phyloP scores from a whole-genome alignment of 2,113 vertebrate genomes.

The Etheostoma cragini region DNA sequence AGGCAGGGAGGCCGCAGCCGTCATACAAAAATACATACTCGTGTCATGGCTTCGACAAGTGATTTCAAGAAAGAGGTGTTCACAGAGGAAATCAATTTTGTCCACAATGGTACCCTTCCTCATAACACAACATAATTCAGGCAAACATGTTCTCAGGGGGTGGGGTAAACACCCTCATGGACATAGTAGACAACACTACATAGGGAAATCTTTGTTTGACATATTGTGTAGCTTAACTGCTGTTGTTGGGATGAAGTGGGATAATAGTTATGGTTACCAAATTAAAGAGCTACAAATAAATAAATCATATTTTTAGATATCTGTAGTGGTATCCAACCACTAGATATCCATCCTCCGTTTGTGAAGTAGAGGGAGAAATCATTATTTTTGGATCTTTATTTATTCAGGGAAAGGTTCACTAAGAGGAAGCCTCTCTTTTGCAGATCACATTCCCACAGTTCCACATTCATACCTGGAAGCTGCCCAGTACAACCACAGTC shows the following conservation, averaged over 20 bases:
- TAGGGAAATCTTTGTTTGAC: neutral
- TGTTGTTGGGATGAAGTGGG: neutral
- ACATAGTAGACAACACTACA: neutral
- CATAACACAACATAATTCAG: constrained; percentile 26
- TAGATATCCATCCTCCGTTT: too few species aligned
- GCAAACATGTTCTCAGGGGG: neutral
- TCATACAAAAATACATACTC: neutral
- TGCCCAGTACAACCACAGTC: too few species aligned
- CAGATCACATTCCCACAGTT: too few species aligned
- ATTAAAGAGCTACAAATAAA: neutral
- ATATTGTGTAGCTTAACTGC: neutral
- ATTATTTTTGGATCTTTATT: too few species aligned
- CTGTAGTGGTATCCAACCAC: neutral
- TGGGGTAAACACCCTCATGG: neutral
- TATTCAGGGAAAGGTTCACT: too few species aligned
- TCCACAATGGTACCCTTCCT: constrained; percentile 12
- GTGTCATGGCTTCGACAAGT: constrained; percentile 17
- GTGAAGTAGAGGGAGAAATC: too few species aligned
- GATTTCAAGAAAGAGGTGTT: constrained; percentile 33
- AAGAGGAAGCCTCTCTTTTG: too few species aligned
- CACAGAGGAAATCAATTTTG: constrained; percentile 46
- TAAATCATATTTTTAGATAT: neutral
- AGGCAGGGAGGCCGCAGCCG: too few species aligned
- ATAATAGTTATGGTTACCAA: neutral
- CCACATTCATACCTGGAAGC: too few species aligned